phyloP scores from a whole-genome alignment of 2,797 vertebrate genomes.

The Sebastes dallii region DNA sequence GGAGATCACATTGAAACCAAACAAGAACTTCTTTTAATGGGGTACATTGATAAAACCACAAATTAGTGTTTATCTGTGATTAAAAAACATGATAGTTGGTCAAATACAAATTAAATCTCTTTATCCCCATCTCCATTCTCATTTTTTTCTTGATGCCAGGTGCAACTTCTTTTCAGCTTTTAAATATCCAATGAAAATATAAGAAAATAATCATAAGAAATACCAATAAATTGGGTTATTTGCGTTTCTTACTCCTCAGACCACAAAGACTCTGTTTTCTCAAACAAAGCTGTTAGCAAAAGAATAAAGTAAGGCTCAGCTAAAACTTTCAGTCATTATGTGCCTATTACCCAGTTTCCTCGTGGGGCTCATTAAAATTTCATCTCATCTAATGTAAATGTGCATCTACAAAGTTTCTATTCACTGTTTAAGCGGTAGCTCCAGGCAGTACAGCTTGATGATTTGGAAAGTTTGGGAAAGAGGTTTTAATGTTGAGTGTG shows the following conservation, averaged over 20 bases:
- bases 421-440: conserved; percentile 15
- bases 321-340: conserved; percentile 26
- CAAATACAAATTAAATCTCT: not conserved
- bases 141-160: not conserved
- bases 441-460: not conserved
- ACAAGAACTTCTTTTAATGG: not conserved
- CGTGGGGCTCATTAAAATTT: conserved; percentile 40
- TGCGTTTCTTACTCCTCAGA: not conserved
- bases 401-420: conserved; percentile 12
- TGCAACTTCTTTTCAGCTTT: not conserved
- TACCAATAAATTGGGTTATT: not conserved
- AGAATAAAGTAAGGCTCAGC: conserved; percentile 4
- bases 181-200: not conserved
- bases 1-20: not conserved
- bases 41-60: not conserved
- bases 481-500: not conserved
- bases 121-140: not conserved
- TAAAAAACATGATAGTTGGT: not conserved
- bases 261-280: not conserved
- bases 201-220: not conserved
- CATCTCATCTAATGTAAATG: conserved; percentile 36
- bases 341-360: conserved; percentile 25
- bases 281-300: not conserved
- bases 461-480: not conserved
- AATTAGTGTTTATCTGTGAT: not conserved